Conservation (phyloP, 2,888 invertebrate genomes). For the Cantharis rufa region DNA sequence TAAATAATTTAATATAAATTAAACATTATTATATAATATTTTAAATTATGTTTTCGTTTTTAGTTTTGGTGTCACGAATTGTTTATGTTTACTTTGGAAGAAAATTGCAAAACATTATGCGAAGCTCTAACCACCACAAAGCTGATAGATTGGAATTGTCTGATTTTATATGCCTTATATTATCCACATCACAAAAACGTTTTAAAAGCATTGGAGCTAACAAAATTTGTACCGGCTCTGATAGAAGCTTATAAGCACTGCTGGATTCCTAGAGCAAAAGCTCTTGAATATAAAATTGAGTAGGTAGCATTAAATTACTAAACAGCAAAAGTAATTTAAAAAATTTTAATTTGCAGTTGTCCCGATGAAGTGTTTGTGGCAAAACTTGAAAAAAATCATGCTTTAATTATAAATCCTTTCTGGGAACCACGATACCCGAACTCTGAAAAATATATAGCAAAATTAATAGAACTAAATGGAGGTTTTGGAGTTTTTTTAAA, state of each 20-base stretch:
- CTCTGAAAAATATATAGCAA: slow-evolving; percentile 44
- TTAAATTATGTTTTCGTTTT: too few species aligned
- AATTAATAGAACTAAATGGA: slow-evolving; percentile 48
- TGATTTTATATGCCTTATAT: slow-evolving; percentile 40
- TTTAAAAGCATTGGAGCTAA: slow-evolving; percentile 34
- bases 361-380: slow-evolving; percentile 48
- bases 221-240: slow-evolving; percentile 16
- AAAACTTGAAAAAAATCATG: slow-evolving; percentile 42
- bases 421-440: slow-evolving; percentile 50
- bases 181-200: slow-evolving; percentile 34
- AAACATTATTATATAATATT: too few species aligned
- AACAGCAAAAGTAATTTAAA: not conserved
- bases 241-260: slow-evolving; percentile 22
- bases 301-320: slow-evolving; percentile 20
- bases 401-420: slow-evolving; percentile 42
- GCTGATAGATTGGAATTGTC: slow-evolving; percentile 41
- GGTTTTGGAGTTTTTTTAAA: slow-evolving; percentile 51
- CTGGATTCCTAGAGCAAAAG: slow-evolving; percentile 34
- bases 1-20: too few species aligned
- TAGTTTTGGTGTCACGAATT: slow-evolving; percentile 36
- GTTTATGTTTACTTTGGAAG: slow-evolving; percentile 43
- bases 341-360: slow-evolving; percentile 38
- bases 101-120: slow-evolving; percentile 36
- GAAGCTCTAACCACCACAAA: slow-evolving; percentile 40
- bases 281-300: slow-evolving; percentile 32